Evolutionary conservation across 2,888 invertebrate genomes (phyloP).

Genomic region (Thysanoteuthis rhombus): DNA sequence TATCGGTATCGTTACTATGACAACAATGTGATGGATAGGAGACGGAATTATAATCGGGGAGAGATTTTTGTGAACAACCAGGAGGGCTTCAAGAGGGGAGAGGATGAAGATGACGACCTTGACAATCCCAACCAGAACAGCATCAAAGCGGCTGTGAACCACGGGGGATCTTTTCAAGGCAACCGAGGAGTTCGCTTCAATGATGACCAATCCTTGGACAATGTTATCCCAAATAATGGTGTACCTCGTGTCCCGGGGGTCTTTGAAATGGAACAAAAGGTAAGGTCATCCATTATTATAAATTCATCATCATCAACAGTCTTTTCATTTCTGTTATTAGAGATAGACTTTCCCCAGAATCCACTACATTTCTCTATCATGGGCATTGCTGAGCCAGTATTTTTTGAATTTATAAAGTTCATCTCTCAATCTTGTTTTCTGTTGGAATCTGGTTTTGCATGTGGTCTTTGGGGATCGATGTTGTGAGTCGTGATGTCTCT

Average conservation of each 20-base stretch:
- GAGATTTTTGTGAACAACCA: background rate
- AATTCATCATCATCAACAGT: too few species aligned
- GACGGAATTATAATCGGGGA: background rate
- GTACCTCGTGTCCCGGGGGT: background rate
- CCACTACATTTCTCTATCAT: too few species aligned
- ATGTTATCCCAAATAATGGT: background rate
- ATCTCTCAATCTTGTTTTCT: too few species aligned
- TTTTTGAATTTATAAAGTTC: too few species aligned
- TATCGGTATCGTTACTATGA: slow-evolving; percentile 16
- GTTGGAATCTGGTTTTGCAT: too few species aligned
- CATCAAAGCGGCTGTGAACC: background rate
- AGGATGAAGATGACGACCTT: background rate
- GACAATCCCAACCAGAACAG: background rate
- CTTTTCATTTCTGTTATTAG: too few species aligned
- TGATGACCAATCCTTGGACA: background rate
- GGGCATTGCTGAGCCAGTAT: too few species aligned
- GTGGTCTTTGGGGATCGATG: too few species aligned
- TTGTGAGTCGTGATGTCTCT: too few species aligned
- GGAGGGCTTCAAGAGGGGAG: background rate
- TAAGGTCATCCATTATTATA: too few species aligned
- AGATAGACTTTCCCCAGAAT: too few species aligned
- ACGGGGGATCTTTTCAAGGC: background rate
- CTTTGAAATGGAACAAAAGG: background rate
- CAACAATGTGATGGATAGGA: background rate
- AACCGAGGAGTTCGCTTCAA: background rate